Evolutionary conservation across 2,797 vertebrate species (phyloP), one percentile per base, ranked within the genome.

Genomic region (Cryptoblepharus egeriae): DNA sequence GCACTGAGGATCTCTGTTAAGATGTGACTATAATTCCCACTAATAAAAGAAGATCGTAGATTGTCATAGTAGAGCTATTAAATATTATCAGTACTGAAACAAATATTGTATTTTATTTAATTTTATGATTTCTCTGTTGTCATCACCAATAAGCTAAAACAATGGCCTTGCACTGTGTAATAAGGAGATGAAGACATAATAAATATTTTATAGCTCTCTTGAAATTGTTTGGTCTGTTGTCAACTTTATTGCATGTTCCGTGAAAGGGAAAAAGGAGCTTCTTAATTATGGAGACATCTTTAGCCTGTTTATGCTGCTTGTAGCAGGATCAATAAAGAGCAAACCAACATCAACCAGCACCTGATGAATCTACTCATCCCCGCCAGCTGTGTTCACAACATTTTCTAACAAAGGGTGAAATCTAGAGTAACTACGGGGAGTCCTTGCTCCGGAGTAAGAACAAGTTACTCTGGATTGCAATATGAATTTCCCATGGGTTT

Each of bases 141-240:
- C 80, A 0, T 86, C 79, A 69, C 81, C 42, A 35, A 42, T 0
- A 0, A 80, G 12, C 18, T 45, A 18, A 74, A 79, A 60, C 80
- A 79, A 80, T 84, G 77, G n/a, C 0, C 4, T 74, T 10, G 28
- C 39, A 52, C 11, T 80, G 8, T 61, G 45, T 55, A 61, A 69
- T 58, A 69, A 70, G 58, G 20, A 26, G 15, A 58, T 55, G 58
- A 70, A 37, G 30, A 24, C 12, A 49, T 69, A 39, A 58, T 75
- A 75, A 52, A 74, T 79, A 79, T 88, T 10, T 81, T 86, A 45
- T 20, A 12, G 24, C 26, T 37, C 76, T 74, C n/a, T 75, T 90
- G 28, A 42, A 57, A 9, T 45, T 20, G 10, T 78, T 85, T 87
- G 74, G 15, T 65, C 69, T 86, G 24, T 63, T 70, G 12, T 20